These are phyloP conservation scores for Ceratosolen solmsi DNA, from an alignment of 1,140 invertebrate species.

Conservation along the genomic window DNA sequence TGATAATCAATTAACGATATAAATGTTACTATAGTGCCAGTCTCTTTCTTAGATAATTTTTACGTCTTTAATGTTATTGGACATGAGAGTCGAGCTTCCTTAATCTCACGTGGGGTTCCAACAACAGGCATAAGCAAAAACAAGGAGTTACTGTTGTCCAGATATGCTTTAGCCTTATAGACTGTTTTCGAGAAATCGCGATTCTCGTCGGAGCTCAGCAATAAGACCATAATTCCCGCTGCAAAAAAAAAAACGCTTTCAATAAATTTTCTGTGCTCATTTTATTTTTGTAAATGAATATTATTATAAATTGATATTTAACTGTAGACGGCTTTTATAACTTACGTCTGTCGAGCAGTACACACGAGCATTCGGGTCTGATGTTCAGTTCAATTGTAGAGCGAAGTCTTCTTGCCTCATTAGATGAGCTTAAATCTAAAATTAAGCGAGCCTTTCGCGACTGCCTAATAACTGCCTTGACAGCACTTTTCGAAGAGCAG, in stretches of 20 bases:
- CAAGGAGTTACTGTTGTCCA: constrained; percentile 60
- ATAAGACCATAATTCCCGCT: constrained; percentile 64
- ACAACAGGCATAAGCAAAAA: constrained; percentile 55
- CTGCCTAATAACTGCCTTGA: constrained; percentile 66
- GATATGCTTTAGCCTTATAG: constrained; percentile 52
- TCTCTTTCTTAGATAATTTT: too few species aligned
- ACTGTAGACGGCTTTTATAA: neutral
- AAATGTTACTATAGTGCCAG: too few species aligned
- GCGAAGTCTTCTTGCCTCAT: constrained; percentile 57
- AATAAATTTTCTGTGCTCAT: too few species aligned
- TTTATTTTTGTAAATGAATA: too few species aligned
- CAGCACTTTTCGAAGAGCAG: constrained; percentile 62
- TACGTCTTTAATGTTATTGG: neutral
- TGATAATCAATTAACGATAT: neutral
- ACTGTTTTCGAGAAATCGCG: constrained; percentile 54
- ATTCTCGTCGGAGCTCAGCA: constrained; percentile 56
- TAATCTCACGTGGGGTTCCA: constrained; percentile 56
- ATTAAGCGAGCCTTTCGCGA: constrained; percentile 62
- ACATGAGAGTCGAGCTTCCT: constrained; percentile 54
- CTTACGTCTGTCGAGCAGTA: constrained; percentile 65
- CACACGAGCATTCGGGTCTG: constrained; percentile 62
- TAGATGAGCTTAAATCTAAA: constrained; percentile 56
- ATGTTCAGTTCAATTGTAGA: constrained; percentile 60
- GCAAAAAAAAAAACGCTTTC: constrained; percentile 49
- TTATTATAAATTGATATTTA: neutral